Base-by-base conservation (phyloP, 2,113 vertebrate genomes). In the Pterocles burchelli region DNA sequence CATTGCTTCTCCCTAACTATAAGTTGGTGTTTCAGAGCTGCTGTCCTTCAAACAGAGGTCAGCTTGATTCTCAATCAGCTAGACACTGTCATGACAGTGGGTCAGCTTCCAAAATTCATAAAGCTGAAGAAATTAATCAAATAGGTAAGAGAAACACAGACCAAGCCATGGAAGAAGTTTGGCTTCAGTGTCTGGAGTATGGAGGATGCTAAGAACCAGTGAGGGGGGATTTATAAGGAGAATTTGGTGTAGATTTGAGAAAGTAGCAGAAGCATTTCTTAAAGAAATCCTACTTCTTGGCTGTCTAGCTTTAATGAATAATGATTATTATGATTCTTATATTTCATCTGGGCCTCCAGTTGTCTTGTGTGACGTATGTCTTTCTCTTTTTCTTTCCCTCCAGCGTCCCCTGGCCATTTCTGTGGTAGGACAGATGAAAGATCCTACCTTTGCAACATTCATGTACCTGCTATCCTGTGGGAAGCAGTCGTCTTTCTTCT, bases 341-440 rank as follows among this genome's bases (percentile, higher is more conserved):
- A 25, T 68, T 90, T 41, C 31, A 36, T 51, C 45, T 74, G 46
- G 55, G 45, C 49, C 13, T 82, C 22, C 70, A 67, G 10, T 58
- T 88, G 9, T 33, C 41, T 46, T 20, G 10, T 62, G 62, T 77
- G 81, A 80, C 11, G 1, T 10, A 3, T 6, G 20, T 83, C 34
- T 57, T 65, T 67, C 71, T 36, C 36, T 76, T 52, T 70, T 61
- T 90, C 58, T 95, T 76, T 87, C 74, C 61, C 52, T 34, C 7
- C 96, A 99, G 99, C 98, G 99, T 29, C 99, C 99, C 0, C 85
- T 98, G 96, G 99, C 99, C 51, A 41, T 95, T 83, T 98, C 98
- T 11, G 98, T 99, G 70, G 97, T 99, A 17, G 98, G 98, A 73
- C 98, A 98, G 90, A 99, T 99, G 99, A 98, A 99, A 97, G 98